These are phyloP conservation scores for Poecile montanus DNA, from an alignment of 2,797 vertebrate species.

Conservation along the genomic window DNA sequence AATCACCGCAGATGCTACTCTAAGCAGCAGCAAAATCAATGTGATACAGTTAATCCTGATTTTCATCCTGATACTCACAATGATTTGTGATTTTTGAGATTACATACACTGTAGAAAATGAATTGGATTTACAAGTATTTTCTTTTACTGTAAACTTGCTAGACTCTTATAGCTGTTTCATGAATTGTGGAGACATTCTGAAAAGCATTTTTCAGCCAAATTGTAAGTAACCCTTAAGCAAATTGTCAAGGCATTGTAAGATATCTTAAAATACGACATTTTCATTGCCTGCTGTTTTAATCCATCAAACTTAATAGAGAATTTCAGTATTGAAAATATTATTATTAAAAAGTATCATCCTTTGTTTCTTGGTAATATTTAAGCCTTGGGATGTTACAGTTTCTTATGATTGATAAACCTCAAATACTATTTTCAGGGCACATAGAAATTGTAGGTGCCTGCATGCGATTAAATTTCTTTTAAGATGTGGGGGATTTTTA, in stretches of 20 bases:
- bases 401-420: not conserved
- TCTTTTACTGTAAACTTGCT: not conserved
- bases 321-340: not conserved
- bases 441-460: not conserved
- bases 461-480: not conserved
- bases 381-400: not conserved
- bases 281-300: not conserved
- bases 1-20: slow-evolving; percentile 2
- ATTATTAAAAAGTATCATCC: not conserved
- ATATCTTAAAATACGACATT: not conserved
- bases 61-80: not conserved
- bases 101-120: not conserved
- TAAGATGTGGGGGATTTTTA: not conserved
- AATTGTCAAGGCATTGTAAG: not conserved
- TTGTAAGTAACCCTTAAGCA: not conserved
- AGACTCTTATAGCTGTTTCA: not conserved
- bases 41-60: slow-evolving; percentile 34
- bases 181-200: not conserved
- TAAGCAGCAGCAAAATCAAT: slow-evolving; percentile 39
- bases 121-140: not conserved
- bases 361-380: not conserved
- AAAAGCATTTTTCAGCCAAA: not conserved
- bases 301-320: not conserved
- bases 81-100: slow-evolving; percentile 35
- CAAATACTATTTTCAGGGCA: not conserved